Evolutionary conservation across 2,888 invertebrate species (phyloP).

Genomic region (Pollenia griseotomentosa): DNA sequence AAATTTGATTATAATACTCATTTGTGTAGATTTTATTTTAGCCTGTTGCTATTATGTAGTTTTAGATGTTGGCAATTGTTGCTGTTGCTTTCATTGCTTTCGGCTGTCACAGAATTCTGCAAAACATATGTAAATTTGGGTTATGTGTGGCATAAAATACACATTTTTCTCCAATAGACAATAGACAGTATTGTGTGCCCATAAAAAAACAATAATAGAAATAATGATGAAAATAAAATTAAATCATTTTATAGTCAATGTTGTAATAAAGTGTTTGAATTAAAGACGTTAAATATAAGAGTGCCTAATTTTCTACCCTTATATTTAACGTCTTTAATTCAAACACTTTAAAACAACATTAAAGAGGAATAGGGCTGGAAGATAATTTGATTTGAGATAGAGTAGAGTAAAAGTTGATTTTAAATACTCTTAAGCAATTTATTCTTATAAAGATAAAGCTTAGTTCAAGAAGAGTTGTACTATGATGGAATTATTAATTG

Average conservation of each 20-base stretch:
- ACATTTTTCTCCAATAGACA: not conserved
- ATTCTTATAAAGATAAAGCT: too few relatives aligned
- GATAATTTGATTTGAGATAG: not conserved
- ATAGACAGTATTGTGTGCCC: slow-evolving; percentile 23
- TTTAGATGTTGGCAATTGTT: not conserved
- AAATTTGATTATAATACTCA: slow-evolving; percentile 6
- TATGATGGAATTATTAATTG: too few relatives aligned
- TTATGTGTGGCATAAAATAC: slow-evolving; percentile 7
- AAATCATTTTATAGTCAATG: not conserved
- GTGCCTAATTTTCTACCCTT: not conserved
- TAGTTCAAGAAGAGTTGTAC: too few relatives aligned
- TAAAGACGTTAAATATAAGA: not conserved
- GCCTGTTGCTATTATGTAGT: slow-evolving; percentile 14
- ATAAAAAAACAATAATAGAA: slow-evolving; percentile 17
- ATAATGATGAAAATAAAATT: slow-evolving; percentile 36
- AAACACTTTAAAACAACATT: not conserved
- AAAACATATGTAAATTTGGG: not conserved
- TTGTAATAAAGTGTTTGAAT: not conserved
- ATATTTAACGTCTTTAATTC: not conserved
- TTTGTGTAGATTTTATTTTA: slow-evolving; percentile 20
- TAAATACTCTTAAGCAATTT: too few relatives aligned
- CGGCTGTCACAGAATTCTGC: not conserved
- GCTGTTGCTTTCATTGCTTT: slow-evolving; percentile 20
- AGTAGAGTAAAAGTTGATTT: too few relatives aligned
- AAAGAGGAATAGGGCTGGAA: not conserved